A percentile compares a stretch with the other conserved stretches of the same genome.
Evolutionary conservation across 2,113 vertebrate genomes (phyloP).

Genomic region (Perca flavescens): DNA sequence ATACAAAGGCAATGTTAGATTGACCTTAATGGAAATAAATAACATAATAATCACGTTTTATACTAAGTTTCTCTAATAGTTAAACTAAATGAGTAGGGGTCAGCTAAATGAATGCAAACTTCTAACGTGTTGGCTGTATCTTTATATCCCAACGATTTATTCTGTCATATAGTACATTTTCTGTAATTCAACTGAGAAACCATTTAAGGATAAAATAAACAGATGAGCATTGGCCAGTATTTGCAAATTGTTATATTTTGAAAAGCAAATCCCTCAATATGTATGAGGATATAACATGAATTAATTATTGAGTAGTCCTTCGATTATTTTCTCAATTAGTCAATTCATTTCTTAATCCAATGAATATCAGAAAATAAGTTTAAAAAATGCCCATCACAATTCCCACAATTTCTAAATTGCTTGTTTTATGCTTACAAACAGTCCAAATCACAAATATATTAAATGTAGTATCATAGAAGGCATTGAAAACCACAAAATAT

Average conservation of each 20-base stretch:
- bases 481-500: neutral
- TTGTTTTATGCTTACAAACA: neutral
- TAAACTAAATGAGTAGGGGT: neutral
- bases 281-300: neutral
- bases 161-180: neutral
- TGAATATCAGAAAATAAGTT: neutral
- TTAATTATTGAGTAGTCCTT: neutral
- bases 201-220: neutral
- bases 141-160: neutral
- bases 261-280: neutral
- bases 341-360: no score
- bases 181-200: neutral
- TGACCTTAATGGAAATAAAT: neutral
- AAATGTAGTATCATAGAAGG: neutral
- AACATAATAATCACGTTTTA: neutral
- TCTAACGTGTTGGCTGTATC: neutral
- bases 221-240: neutral
- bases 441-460: neutral
- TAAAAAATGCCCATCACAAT: neutral
- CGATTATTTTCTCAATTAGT: neutral
- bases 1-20: neutral
- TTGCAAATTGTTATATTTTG: neutral
- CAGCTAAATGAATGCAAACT: neutral
- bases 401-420: neutral
- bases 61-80: neutral